phyloP scores from a whole-genome alignment of 2,888 invertebrate species.

The Ochropacha duplaris region DNA sequence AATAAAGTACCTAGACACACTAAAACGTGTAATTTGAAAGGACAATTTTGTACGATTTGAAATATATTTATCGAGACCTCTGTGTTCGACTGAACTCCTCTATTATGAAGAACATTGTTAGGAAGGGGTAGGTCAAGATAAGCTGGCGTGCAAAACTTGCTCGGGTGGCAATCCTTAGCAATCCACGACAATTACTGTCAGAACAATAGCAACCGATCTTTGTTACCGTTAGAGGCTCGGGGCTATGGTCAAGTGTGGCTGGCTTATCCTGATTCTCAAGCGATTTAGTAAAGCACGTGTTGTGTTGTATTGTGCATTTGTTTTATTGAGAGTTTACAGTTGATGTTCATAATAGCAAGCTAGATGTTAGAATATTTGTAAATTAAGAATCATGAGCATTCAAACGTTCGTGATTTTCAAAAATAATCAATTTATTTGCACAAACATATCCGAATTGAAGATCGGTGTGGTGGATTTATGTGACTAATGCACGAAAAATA shows the following conservation, averaged over 20 bases:
- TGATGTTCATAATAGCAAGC: too few relatives aligned
- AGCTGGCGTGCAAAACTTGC: conserved; percentile 18
- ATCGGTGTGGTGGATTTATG: background rate
- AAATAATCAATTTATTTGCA: too few relatives aligned
- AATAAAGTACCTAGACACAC: background rate
- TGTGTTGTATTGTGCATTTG: too few relatives aligned
- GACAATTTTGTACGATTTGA: conserved; percentile 2
- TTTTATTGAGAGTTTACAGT: too few relatives aligned
- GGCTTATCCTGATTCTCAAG: too few relatives aligned
- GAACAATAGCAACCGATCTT: conserved; percentile 64
- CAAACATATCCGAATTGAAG: too few relatives aligned
- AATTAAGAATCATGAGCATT: too few relatives aligned
- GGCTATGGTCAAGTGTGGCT: conserved; percentile 37
- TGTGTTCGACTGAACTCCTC: background rate
- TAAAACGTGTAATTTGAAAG: conserved; percentile 4
- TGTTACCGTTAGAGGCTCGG: conserved; percentile 58
- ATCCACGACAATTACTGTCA: conserved; percentile 76
- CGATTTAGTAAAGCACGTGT: too few relatives aligned
- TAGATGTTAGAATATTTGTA: too few relatives aligned
- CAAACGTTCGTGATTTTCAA: too few relatives aligned
- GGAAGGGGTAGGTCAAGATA: conserved; percentile 18
- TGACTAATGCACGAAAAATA: background rate
- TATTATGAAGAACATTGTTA: background rate
- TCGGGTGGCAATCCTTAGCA: conserved; percentile 34
- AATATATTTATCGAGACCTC: background rate